phyloP scores from a whole-genome alignment of 2,113 vertebrate genomes.

The Odocoileus hemionus region DNA sequence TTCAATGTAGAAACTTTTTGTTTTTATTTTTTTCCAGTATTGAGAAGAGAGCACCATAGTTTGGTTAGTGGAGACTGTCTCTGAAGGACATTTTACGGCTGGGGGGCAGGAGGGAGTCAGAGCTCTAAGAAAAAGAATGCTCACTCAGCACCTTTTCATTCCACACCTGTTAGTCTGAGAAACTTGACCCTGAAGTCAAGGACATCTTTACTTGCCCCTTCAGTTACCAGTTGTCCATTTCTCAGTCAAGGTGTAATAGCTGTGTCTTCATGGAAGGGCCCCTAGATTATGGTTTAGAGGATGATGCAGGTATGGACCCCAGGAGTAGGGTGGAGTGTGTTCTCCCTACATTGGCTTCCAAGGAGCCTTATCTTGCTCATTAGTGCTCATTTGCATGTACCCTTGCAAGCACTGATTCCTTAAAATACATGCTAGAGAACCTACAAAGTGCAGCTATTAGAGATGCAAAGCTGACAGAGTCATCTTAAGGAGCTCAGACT shows the following conservation, averaged over 20 bases:
- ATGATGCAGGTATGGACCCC: neutral
- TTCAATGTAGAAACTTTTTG: neutral
- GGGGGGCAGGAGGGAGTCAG: neutral
- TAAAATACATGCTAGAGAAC: neutral
- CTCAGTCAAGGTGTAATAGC: neutral
- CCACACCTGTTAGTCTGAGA: neutral
- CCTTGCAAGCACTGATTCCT: neutral
- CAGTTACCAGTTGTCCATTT: neutral
- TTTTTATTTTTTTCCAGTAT: neutral
- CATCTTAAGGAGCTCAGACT: neutral
- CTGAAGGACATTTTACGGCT: neutral
- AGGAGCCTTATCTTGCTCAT: neutral
- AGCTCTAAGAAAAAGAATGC: neutral
- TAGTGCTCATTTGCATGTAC: neutral
- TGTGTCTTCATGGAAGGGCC: neutral
- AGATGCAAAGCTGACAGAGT: neutral
- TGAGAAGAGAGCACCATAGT: neutral
- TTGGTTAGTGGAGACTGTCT: neutral
- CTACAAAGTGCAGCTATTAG: neutral
- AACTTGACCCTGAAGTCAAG: neutral
- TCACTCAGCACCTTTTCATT: neutral
- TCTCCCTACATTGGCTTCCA: neutral
- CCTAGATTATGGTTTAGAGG: neutral
- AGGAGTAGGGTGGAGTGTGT: neutral
- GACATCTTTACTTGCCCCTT: fast-evolving